Evolutionary conservation across 2,113 vertebrate species (phyloP), one percentile per base, ranked within the genome.

Genomic region (Phaethon lepturus): DNA sequence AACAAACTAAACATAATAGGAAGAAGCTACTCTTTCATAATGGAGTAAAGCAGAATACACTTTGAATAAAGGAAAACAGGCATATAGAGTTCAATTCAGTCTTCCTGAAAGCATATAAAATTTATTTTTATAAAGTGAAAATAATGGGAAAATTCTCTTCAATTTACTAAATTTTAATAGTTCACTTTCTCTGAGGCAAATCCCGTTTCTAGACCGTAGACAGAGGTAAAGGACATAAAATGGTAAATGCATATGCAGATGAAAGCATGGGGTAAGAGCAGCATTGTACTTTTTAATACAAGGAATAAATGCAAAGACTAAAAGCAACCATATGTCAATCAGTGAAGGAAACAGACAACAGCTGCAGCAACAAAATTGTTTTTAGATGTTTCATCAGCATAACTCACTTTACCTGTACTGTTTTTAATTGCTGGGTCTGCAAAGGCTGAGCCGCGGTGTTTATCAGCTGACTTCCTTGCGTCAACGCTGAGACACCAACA

Each of bases 391-490:
- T 94, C 86, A 96, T 59, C 71, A 90, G 49, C 28, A 67, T 35
- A 89, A 73, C 19, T 78, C 60, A 91, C 91, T 97, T 98, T 99
- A 99, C 99, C 99, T 99, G 99, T 31, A 99, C 98, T 64, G 99
- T 98, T 98, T 99, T 99, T 95, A 99, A 98, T 95, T 99, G 99
- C 98, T 99, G 99, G 86, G 98, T 98, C 97, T 99, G 99, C 96
- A 99, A 96, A 85, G 98, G 97, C 91, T 98, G 98, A 85, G 98
- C 91, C 2, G 98, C 76, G 50, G 98, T 78, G 86, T 97, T 98
- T 89, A 99, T 97, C 97, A 99, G 92, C 94, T 99, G 99, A 95
- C 97, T 99, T 86, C 98, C 98, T 28, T 98, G 94, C 2, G 97
- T 98, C 96, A 99, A 88, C 72, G 98, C 95, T 63, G 98, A 99